Evolutionary conservation across 2,797 vertebrate species (phyloP).

Genomic region (Phataginus tricuspis): DNA sequence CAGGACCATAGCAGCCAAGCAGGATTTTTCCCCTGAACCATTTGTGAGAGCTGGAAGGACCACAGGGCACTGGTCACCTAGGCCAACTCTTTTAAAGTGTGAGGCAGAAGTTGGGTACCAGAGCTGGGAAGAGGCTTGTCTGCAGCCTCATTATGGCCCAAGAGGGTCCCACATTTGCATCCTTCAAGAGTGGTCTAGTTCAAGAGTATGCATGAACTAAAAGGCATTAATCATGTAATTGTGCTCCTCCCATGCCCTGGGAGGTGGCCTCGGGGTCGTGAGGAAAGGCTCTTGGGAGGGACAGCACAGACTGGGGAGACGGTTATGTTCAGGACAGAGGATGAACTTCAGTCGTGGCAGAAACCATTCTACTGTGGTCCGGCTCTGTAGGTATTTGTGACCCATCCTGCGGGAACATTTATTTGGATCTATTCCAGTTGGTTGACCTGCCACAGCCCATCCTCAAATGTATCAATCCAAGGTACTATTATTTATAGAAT

Average conservation of each 20-base stretch:
- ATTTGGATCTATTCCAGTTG: conserved; percentile 78
- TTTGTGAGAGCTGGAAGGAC: neutral
- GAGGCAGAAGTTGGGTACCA: neutral
- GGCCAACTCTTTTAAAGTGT: neutral
- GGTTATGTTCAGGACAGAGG: neutral
- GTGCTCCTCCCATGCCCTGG: neutral
- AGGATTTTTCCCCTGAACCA: neutral
- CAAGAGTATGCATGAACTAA: neutral
- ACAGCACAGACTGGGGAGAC: neutral
- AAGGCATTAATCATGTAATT: neutral
- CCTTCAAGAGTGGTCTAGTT: neutral
- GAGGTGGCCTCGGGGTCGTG: neutral
- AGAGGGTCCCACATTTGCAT: neutral
- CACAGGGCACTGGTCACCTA: neutral
- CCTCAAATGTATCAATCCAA: conserved; percentile 74
- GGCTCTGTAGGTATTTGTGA: conserved; percentile 37
- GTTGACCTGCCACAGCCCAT: conserved; percentile 78
- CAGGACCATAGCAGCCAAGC: neutral
- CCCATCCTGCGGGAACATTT: conserved; percentile 67
- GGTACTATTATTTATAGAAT: conserved; percentile 73
- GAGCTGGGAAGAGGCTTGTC: neutral
- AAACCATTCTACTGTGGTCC: neutral
- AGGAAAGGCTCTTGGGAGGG: neutral
- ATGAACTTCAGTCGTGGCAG: neutral
- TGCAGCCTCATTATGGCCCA: neutral